A percentile compares a stretch with the other conserved stretches of the same genome.
Evolutionary conservation across 2,113 vertebrate species (phyloP).

Genomic region (Carettochelys insculpta): DNA sequence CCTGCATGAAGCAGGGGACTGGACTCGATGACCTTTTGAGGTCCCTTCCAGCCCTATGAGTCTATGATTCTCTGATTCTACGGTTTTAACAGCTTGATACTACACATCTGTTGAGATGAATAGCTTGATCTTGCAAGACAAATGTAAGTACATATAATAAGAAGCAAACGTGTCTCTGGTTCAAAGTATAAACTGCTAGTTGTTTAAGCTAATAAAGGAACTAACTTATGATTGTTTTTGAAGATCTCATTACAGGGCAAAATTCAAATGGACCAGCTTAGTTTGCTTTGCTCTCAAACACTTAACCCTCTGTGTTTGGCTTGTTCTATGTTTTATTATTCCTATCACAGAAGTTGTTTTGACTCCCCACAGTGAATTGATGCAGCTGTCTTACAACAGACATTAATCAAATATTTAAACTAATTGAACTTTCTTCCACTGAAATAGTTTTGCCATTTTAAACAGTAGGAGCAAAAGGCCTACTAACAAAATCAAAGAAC

Average conservation of each 20-base stretch:
- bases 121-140: background rate
- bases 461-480: background rate
- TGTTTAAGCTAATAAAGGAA: background rate
- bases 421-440: background rate
- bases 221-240: background rate
- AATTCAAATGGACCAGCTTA: background rate
- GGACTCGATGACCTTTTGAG: too few relatives aligned
- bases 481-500: background rate
- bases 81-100: background rate
- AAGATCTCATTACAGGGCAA: background rate
- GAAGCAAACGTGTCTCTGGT: background rate
- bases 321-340: background rate
- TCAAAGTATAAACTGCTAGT: background rate
- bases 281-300: background rate
- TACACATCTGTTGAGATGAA: background rate
- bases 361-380: background rate
- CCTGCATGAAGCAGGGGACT: too few relatives aligned
- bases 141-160: background rate
- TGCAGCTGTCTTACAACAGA: background rate
- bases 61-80: too few relatives aligned
- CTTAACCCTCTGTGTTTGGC: background rate
- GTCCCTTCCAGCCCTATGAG: too few relatives aligned
- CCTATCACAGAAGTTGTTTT: background rate
- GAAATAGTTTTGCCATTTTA: background rate
- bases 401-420: background rate